A percentile compares a stretch with the other conserved stretches of the same genome.
These are phyloP conservation scores for Lepidurus apus DNA, from an alignment of 1,140 invertebrate species.

Conservation along the genomic window DNA sequence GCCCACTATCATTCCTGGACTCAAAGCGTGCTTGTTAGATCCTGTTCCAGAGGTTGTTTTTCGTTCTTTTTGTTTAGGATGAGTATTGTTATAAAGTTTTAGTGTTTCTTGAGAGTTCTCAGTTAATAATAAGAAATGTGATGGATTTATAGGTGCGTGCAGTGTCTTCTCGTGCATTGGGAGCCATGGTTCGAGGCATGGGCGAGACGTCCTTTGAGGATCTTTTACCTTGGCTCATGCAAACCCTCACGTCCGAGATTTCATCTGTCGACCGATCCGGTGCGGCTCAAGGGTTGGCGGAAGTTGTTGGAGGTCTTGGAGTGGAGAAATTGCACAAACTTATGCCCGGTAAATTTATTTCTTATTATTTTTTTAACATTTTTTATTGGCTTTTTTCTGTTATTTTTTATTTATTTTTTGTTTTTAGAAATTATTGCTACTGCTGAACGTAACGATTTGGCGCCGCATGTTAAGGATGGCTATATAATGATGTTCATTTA, in stretches of 20 bases:
- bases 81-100: not conserved
- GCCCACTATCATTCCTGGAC: slow-evolving; percentile 90
- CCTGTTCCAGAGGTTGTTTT: slow-evolving; percentile 85
- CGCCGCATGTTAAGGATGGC: slow-evolving; percentile 96
- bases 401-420: slow-evolving; percentile 20
- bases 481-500: slow-evolving; percentile 99
- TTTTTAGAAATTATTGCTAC: slow-evolving; percentile 84
- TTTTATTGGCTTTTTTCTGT: not conserved
- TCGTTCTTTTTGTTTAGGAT: not conserved
- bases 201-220: slow-evolving; percentile 93
- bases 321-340: slow-evolving; percentile 90
- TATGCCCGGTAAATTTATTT: slow-evolving; percentile 64
- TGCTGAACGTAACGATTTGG: slow-evolving; percentile 87
- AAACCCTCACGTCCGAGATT: slow-evolving; percentile 90
- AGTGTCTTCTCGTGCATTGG: slow-evolving; percentile 87
- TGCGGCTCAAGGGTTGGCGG: slow-evolving; percentile 92
- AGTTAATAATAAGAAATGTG: not conserved
- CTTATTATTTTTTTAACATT: slow-evolving; percentile 24
- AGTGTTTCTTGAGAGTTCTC: not conserved
- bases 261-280: slow-evolving; percentile 95
- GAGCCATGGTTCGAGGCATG: slow-evolving; percentile 96
- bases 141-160: slow-evolving; percentile 58
- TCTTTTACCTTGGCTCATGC: slow-evolving; percentile 95
- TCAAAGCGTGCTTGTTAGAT: slow-evolving; percentile 93
- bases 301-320: slow-evolving; percentile 93